Evolutionary conservation across 2,888 invertebrate genomes (phyloP).

Genomic region (Gari tellinella): DNA sequence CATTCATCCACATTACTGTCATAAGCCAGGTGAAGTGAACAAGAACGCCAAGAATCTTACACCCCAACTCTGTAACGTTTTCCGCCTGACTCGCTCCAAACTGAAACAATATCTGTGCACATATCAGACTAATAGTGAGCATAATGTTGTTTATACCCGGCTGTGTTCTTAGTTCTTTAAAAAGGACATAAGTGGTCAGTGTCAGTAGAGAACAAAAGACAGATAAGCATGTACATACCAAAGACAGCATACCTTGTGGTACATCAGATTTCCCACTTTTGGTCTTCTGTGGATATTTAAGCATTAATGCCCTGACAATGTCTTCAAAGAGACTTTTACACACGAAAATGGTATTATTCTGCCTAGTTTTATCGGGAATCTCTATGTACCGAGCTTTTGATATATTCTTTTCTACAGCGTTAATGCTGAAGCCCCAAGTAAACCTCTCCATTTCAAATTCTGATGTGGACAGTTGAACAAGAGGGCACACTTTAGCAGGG

Average conservation of each 20-base stretch:
- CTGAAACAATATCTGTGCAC: conserved; percentile 43
- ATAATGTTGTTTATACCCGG: conserved; percentile 51
- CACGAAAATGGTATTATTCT: conserved; percentile 8
- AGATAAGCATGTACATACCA: conserved; percentile 27
- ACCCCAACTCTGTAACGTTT: conserved; percentile 1
- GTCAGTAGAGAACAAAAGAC: conserved; percentile 30
- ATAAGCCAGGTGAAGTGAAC: conserved; percentile 46
- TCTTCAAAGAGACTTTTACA: conserved; percentile 1
- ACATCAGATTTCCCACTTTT: background rate
- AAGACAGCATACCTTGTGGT: conserved; percentile 25
- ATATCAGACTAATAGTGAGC: conserved; percentile 18
- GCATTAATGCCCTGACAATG: background rate
- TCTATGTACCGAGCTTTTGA: background rate
- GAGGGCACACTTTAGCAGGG: no score
- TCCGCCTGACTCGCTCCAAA: conserved; percentile 18
- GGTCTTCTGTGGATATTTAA: background rate
- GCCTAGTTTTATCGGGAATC: background rate
- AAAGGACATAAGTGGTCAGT: conserved; percentile 33
- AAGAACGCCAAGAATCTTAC: conserved; percentile 26
- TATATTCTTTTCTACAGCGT: background rate
- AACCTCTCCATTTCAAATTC: no score
- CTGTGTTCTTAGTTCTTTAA: conserved; percentile 41
- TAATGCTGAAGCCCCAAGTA: no score
- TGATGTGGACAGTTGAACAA: no score
- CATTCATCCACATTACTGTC: conserved; percentile 35